Base-by-base conservation (phyloP, 2,888 invertebrate genomes). In the Lithosia quadra region DNA sequence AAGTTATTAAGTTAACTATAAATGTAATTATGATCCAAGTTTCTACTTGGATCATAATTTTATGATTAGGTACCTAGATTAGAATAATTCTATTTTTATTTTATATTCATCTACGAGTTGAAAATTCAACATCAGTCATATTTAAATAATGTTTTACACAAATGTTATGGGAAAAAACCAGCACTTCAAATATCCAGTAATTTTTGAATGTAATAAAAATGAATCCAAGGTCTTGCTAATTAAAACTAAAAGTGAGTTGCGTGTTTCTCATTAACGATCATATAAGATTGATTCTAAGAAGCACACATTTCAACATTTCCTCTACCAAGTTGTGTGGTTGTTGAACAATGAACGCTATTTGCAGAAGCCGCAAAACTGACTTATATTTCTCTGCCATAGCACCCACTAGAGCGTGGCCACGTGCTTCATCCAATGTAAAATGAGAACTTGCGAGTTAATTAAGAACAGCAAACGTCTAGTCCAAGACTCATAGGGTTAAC, bases 361-460 rank as follows among this genome's bases (percentile, higher is more conserved):
- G 87, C 87, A 88, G 92, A 91, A 91, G 90, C 91, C 90, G 84
- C 90, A 90, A 84, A 88, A 88, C 85, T 83, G 83, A 77, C 79
- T 80, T 80, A 77, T 80, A 78, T 80, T 80, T 85, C 75, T 69
- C 71, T 49, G 21, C 43, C 11, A 58, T 73, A 75, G 81, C 77
- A 72, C 58, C 10, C 85, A 79, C 79, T 80, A 73, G 75, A 63
- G 22, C 22, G 22, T 71, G 74, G 84, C 83, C 87, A 81, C 84
- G 86, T 83, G 84, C 81, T 80, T 63, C 63, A 71, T 75, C 81
- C 72, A 76, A 72, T 57, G 66, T 55, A 61, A 69, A 67, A n/a
- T 39, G 34, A 65, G 68, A 72, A 72, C 71, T 72, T 74, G 67
- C 36, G 65, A 70, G 68, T 76, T 77, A 69, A 85, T 83, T 79